Conservation (phyloP, 2,888 invertebrate species). For the Vesta saturnalis region DNA sequence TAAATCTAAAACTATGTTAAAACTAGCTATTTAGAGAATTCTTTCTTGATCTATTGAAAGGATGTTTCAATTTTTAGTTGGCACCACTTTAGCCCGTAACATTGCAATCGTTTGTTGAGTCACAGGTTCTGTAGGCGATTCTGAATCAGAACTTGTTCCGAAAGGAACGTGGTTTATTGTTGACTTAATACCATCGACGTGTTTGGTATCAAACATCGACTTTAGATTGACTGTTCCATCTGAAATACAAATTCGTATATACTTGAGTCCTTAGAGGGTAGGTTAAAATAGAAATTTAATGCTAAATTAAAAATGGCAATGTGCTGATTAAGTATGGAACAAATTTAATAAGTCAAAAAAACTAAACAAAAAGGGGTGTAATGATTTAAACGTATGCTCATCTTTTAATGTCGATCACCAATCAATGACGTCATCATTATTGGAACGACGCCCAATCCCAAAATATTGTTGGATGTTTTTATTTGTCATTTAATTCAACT, state of each 20-base stretch:
- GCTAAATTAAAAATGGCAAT: background rate
- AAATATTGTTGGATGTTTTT: too few species aligned
- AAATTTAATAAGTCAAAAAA: too few species aligned
- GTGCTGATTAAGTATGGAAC: too few species aligned
- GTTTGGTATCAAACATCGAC: slow-evolving; percentile 38
- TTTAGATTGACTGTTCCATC: slow-evolving; percentile 41
- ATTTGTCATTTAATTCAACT: too few species aligned
- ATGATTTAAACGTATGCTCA: too few species aligned
- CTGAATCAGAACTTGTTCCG: slow-evolving; percentile 64
- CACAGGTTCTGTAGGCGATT: slow-evolving; percentile 66
- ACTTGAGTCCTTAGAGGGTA: too few species aligned
- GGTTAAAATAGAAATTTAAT: background rate
- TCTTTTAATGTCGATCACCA: too few species aligned
- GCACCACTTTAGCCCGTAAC: slow-evolving; percentile 61
- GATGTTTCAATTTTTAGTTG: slow-evolving; percentile 45
- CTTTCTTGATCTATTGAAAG: slow-evolving; percentile 18
- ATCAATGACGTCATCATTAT: too few species aligned
- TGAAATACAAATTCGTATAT: slow-evolving; percentile 36
- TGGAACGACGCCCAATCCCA: too few species aligned
- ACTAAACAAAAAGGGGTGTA: too few species aligned
- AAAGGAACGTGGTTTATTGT: slow-evolving; percentile 51
- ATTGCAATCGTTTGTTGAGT: slow-evolving; percentile 61
- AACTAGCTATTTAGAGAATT: slow-evolving; percentile 19
- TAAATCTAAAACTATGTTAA: slow-evolving; percentile 14
- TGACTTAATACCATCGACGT: slow-evolving; percentile 20